Base-by-base conservation (phyloP, 1,140 invertebrate genomes). In the Drosophila azteca region DNA sequence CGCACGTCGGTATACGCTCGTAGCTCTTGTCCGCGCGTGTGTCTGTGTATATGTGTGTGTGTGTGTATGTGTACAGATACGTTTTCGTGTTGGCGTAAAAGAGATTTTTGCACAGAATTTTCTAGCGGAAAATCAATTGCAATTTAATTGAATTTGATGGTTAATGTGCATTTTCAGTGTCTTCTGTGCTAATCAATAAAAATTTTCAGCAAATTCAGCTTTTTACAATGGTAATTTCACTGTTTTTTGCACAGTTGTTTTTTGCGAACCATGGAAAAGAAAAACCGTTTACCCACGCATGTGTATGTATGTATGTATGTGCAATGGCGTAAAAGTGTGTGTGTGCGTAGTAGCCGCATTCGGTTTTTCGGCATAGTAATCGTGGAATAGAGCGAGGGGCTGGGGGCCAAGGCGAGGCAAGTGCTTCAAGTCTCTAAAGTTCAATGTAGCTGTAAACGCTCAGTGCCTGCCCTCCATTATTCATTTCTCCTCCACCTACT, bases 101-200 rank as follows among this genome's bases (percentile, higher is more conserved):
- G 74, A 75, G 83, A 87, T 79, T 88, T 82, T 87, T 83, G 83
- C 83, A 87, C 75, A 83, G 71, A 88, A 88, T 79, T 87, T 88
- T 87, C 70, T 17, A 65, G 79, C 52, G 71, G 53, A 78, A 87
- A 87, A 88, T 88, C 83, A 88, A 88, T 83, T 77, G 71, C 46
- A 50, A 83, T 70, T 71, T 53, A 49, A 54, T 46, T 45, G 49
- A 83, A 88, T 67, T 52, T 60, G 60, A 53, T 55, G 52, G 49
- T 51, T 58, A 69, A 75, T 46, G 81, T 74, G 64, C 54, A 77
- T 87, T 87, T 87, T 15, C 11, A 62, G 51, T 17, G 48, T 50
- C 71, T 49, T 52, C 29, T 39, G 24, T 35, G 41, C 54, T 58
- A 46, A 69, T 61, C 20, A 26, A 57, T 62, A 44, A 75, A 72